Base-by-base conservation (phyloP, 2,888 invertebrate species). In the Limnephilus auricula region DNA sequence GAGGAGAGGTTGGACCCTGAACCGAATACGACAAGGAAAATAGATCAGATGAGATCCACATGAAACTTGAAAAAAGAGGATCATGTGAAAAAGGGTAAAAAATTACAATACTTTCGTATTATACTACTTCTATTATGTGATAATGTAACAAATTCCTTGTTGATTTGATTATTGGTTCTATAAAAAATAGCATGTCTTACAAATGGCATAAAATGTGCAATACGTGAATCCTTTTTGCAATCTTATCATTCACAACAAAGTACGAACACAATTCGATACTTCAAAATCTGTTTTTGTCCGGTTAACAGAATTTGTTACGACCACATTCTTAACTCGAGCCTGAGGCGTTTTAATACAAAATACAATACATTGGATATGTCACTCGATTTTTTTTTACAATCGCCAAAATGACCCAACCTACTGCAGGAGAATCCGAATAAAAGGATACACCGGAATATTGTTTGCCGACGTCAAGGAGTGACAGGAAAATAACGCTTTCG, bases 401-500 rank as follows among this genome's bases (percentile, higher is more conserved):
- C 87, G 31, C 6, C 50, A 87, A 87, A 87, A 87, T 87, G 87
- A 87, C 87, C 87, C 87, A 18, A 65, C 87, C 65, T 34, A 25
- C 18, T 30, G 40, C 9, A 37, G 32, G 18, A 85, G 32, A 87
- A 32, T 87, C 65, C 31, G 40, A 85, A 85, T 78, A 87, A 65
- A 83, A 89, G 89, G 89, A 89, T 89, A 50, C 83, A 89, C 79
- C 82, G 37, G 89, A 80, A 88, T 79, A 87, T 82, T 91, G 89
- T 91, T 86, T 90, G 87, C 84, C 87, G 50, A 79, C 87, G 45
- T 90, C 86, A 90, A 91, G 91, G 91, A 89, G 91, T 91, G 91
- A 91, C 91, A 91, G 89, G 32, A 85, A 91, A 91, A 91, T 90
- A 65, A 91, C 87, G 92, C 90, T 91, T 92, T 89, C 78, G 89